Base-by-base conservation (phyloP, 2,113 vertebrate genomes). In the Erythrocercus mccallii region DNA sequence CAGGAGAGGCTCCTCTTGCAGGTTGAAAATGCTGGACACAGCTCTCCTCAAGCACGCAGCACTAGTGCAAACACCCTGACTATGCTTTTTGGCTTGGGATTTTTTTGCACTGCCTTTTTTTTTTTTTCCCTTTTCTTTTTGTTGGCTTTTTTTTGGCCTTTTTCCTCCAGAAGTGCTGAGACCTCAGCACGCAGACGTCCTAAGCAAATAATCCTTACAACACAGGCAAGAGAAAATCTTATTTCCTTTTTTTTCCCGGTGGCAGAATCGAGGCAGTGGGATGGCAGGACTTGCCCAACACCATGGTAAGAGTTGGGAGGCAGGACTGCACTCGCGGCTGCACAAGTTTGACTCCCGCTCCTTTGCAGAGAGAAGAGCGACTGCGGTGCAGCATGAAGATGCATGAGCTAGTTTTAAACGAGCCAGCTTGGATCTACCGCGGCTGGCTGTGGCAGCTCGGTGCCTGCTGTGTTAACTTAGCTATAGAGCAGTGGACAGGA, bases 241-340 rank as follows among this genome's bases (percentile, higher is more conserved):
- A 54, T 62, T 93, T 90, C 38, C 10, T 7, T 58, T 94, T 92
- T 81, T 92, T 40, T 40, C 40, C 78, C 4, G 6, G 73, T 95
- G 94, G 54, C 94, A 86, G 90, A 80, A 68, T 47, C 25, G 23
- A 96, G 88, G 76, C 92, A 88, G 90, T 81, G 57, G 81, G 90
- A 95, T 96, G 93, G 83, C 93, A 90, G 88, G 79, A 95, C 86
- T 88, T 96, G 61, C 92, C 79, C 88, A 64, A n/a, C 93, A 77
- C 45, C 61, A 77, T 92, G 92, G 95, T 93, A 95, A 94, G 95
- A 96, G 93, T 13, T 93, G 86, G 82, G 93, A 94, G 90, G 92
- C 79, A 94, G 48, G 81, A 47, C 72, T 93, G 88, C 47, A 6
- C 76, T 79, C 3, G 3, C 13, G 33, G 64, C 94, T 83, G 73